Evolutionary conservation across 2,113 vertebrate species (phyloP), one percentile per base, ranked within the genome.

Genomic region (Ageneiosus marmoratus): DNA sequence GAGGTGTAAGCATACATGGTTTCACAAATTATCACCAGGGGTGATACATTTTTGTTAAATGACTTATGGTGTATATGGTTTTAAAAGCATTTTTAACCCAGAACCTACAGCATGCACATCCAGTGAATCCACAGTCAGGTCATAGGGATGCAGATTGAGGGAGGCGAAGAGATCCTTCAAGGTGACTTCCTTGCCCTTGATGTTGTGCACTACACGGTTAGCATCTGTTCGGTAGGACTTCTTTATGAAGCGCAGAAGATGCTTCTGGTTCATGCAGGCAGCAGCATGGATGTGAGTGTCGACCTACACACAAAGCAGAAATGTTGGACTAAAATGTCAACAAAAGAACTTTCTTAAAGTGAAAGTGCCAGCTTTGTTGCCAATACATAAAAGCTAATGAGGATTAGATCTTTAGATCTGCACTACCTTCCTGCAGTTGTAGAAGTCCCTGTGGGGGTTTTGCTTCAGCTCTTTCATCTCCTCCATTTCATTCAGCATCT

Each of bases 181-280:
- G 53, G 97, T 99, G 88, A 99, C 87, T 79, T 94, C 94, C 75
- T 93, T 94, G 62, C 94, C 97, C 32, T 97, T 93, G 37, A 94
- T 51, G 0, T 91, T 88, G 6, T 94, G 94, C 90, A 99, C 97
- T 1, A 97, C 89, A 0, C 98, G 95, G 20, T 98, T 95, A 0
- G 95, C 91, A 18, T 99, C 96, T 27, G 93, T 74, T 0, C 91
- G 83, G 83, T 98, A 98, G 0, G 98, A 97, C 84, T 90, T 96
- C 94, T 99, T 98, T 91, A 99, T 99, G 86, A 99, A 99, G 85
- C 95, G 97, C 86, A 99, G 95, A n/a, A 99, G 94, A 77, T 99
- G 98, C 88, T 98, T 99, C 95, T 99, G 98, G 93, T 97, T 99
- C 98, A 99, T 99, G 93, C 98, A 99, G 89, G 98, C 98, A 4